Conservation (phyloP, 2,888 invertebrate genomes). For the Hydriomena furcata region DNA sequence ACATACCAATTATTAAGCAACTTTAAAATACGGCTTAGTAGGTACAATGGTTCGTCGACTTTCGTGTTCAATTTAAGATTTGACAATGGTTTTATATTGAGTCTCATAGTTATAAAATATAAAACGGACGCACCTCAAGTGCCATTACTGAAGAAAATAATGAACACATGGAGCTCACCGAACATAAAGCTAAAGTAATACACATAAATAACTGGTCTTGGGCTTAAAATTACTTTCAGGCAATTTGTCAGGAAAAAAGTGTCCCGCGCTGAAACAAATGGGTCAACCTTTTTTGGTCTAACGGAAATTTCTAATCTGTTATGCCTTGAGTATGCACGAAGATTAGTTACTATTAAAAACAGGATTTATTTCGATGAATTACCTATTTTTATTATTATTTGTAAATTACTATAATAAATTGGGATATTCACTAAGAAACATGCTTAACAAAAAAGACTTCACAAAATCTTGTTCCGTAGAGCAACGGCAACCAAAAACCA, state of each 20-base stretch:
- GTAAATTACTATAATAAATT: no score
- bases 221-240: conserved; percentile 77
- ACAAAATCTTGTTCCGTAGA: no score
- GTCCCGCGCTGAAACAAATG: conserved; percentile 68
- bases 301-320: conserved; percentile 70
- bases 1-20: no score
- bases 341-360: conserved; percentile 43
- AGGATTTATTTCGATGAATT: conserved; percentile 44
- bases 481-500: no score
- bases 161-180: conserved; percentile 41
- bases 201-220: conserved; percentile 74
- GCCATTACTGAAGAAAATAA: conserved; percentile 39
- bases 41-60: background rate
- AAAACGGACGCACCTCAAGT: conserved; percentile 31
- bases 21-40: no score
- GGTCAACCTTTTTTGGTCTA: conserved; percentile 69
- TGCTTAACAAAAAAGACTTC: no score
- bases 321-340: conserved; percentile 50
- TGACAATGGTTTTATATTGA: conserved; percentile 31
- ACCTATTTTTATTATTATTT: no score
- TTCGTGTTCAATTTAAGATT: conserved; percentile 10
- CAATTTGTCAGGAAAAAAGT: conserved; percentile 78
- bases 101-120: conserved; percentile 29
- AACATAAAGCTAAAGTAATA: conserved; percentile 61
- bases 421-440: no score